Evolutionary conservation across 2,797 vertebrate genomes (phyloP), one percentile per base, ranked within the genome.

Genomic region (Australoheros facetus): DNA sequence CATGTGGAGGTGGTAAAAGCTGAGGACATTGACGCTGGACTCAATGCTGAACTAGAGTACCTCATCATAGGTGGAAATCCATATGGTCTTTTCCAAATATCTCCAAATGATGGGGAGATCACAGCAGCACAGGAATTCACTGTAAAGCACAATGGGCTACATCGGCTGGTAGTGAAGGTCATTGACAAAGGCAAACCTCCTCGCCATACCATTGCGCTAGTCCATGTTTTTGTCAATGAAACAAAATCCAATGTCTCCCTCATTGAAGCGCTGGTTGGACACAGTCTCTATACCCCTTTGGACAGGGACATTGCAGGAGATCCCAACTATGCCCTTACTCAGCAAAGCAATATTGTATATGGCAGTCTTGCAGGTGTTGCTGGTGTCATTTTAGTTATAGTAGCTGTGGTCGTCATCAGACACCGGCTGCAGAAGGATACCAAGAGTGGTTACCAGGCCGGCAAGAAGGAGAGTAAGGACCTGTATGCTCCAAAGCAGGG

Each of bases 401-500:
- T 98, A 60, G 94, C 97, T 3, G 98, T 98, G 0, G 95, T 99
- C 10, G 93, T 99, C 4, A 96, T 98, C 85, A 95, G 97, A 42
- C 97, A 99, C 81, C 96, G 97, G 48, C 93, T 98, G 59, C 97
- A 98, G 88, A 98, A 98, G 42, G 97, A 98, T 83, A 95, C 97
- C 71, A 99, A 99, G 92, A 99, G 98, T 0, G 98, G 98, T 75
- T 99, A 99, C 88, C 98, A 99, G 89, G 97, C 98, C 0, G 98
- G 98, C 11, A 99, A 99, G 89, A 99, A 99, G 89, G 98, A 99
- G 89, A 98, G 96, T 71, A 99, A 99, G 89, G 98, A 99, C 87
- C 93, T 99, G 19, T 99, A 98, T 0, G 96, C 98, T 0, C 97
- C 98, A 39, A 99, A 99, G 87, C 98, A 98, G 75, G 96, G 97